Conservation (phyloP, 2,113 vertebrate species). For the Heterochromis multidens region DNA sequence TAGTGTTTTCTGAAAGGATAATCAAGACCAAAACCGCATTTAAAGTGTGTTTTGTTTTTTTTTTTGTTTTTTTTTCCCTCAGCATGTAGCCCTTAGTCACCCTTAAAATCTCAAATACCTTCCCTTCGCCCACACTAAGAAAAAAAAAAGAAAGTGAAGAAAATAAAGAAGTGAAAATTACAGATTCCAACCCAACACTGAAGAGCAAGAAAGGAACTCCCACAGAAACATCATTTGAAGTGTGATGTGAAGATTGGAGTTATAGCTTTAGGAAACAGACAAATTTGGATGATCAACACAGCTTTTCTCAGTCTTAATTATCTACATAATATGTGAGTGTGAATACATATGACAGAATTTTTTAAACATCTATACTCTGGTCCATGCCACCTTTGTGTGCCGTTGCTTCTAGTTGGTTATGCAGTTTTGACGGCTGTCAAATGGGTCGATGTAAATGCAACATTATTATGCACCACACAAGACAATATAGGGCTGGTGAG, state of each 20-base stretch:
- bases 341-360: not conserved
- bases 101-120: not conserved
- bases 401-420: slow-evolving; percentile 4
- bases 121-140: not conserved
- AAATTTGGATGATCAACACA: not conserved
- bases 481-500: slow-evolving; percentile 18
- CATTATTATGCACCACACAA: slow-evolving; percentile 45
- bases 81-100: not conserved
- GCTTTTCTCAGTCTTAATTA: not conserved
- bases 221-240: not conserved
- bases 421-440: slow-evolving; percentile 23
- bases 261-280: not conserved
- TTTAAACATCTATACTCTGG: not conserved
- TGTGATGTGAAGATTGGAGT: not conserved
- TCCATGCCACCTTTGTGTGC: not conserved
- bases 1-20: not conserved
- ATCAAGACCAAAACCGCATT: not conserved
- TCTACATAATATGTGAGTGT: not conserved
- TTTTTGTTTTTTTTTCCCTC: not conserved
- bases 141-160: not conserved
- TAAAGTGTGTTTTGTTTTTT: not conserved
- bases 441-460: slow-evolving; percentile 29
- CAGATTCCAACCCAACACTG: not conserved
- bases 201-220: not conserved
- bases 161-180: not conserved